Evolutionary conservation across 92 coral and sea anemone species (phyloP), one percentile per base, ranked within the genome.

Genomic region (Phenganax stokvisi): DNA sequence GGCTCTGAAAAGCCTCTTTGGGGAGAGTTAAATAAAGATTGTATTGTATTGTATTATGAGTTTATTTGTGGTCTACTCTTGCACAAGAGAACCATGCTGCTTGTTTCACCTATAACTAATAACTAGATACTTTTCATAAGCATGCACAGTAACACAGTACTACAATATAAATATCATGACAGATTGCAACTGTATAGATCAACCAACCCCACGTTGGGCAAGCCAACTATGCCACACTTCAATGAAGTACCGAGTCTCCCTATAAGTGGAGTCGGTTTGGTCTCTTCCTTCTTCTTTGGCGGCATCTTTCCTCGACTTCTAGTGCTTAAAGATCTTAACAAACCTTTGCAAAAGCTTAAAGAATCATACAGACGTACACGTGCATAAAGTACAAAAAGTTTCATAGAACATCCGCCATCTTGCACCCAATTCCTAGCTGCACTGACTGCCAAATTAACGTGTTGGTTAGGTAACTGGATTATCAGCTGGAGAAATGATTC

Each of bases 131-230:
- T 28, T 13, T 5, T 8, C 13, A 28, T 12, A 17, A 0, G 13
- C 67, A 15, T 61, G 27, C 20, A 61, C 67, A 61, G 6, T 12
- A 30, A 7, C 52, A 20, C 65, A 13, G 7, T 9, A 30, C 13
- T 1, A 11, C 55, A 51, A 30, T 30, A 69, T 13, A 69, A 75
- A 75, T 37, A 5, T 27, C 57, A 16, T 0, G 5, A 58, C 69
- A 56, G 12, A 30, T 57, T 57, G 44, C 30, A 47, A 87, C 79
- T 77, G 58, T 71, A 56, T n/a, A 29, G 56, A 20, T 6, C 80
- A 70, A 74, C 84, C 86, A n/a, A 94, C 98, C 98, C 98, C 8
- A 94, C 98, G 79, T 94, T 94, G 47, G 98, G 98, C 68, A 94
- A 85, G 53, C 98, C 98, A 0, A 94, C 98, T 28, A 94, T 94